Evolutionary conservation across 2,113 vertebrate genomes (phyloP).

Genomic region (Dasyurus viverrinus): DNA sequence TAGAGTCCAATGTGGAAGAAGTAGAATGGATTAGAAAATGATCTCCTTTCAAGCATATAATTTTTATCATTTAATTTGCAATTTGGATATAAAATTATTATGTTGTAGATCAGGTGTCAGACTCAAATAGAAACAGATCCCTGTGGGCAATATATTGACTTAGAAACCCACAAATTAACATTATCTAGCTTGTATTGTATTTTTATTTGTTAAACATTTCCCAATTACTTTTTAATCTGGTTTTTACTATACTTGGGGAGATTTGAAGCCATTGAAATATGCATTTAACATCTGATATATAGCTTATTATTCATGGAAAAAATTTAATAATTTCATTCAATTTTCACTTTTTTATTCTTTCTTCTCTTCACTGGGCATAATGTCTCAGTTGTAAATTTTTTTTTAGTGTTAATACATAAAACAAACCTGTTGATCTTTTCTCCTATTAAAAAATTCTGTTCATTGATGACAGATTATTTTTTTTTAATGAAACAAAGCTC

Average conservation of each 20-base stretch:
- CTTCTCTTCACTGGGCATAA: conserved; percentile 35
- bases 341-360: background rate
- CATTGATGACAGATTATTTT: conserved; percentile 56
- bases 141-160: background rate
- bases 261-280: background rate
- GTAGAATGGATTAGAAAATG: conserved; percentile 20
- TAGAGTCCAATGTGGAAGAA: background rate
- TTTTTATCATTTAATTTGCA: background rate
- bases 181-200: background rate
- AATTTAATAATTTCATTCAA: background rate
- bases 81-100: conserved; percentile 17
- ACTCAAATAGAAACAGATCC: background rate
- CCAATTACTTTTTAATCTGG: background rate
- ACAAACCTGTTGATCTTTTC: conserved; percentile 35
- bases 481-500: conserved; percentile 49
- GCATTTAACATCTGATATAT: background rate
- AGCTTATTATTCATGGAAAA: background rate
- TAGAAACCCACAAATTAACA: background rate
- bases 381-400: conserved; percentile 51
- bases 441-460: conserved; percentile 53
- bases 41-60: conserved; percentile 21
- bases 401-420: conserved; percentile 56
- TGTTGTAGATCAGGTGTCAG: background rate
- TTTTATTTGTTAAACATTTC: background rate
- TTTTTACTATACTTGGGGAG: background rate